phyloP scores from a whole-genome alignment of 2,888 invertebrate genomes.

The Adelognathus sp. region DNA sequence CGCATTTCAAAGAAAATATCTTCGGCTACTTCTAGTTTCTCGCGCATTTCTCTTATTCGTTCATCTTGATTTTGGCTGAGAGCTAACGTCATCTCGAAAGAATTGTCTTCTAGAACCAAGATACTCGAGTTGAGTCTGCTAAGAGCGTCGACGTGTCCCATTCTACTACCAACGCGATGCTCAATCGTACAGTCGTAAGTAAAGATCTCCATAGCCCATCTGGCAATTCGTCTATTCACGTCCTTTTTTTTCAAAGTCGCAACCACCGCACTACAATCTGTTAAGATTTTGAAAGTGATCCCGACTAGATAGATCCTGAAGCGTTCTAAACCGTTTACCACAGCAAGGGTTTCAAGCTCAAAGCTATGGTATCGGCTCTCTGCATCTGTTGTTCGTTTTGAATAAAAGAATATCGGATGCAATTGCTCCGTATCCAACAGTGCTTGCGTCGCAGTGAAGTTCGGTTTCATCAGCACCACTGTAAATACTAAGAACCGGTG shows the following conservation, averaged over 20 bases:
- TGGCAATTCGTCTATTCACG: slow-evolving; percentile 68
- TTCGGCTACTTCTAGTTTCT: slow-evolving; percentile 25
- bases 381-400: slow-evolving; percentile 64
- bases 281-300: slow-evolving; percentile 68
- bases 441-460: slow-evolving; percentile 73
- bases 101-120: slow-evolving; percentile 43
- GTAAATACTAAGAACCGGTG: slow-evolving; percentile 69
- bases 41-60: slow-evolving; percentile 16
- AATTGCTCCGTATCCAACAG: slow-evolving; percentile 69
- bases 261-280: slow-evolving; percentile 68
- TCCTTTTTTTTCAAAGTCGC: slow-evolving; percentile 66
- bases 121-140: slow-evolving; percentile 37
- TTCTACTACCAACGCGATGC: slow-evolving; percentile 61
- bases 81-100: slow-evolving; percentile 44
- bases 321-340: slow-evolving; percentile 59
- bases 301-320: slow-evolving; percentile 64
- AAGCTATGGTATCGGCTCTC: slow-evolving; percentile 72
- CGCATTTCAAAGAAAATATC: slow-evolving; percentile 49
- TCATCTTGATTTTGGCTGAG: slow-evolving; percentile 43
- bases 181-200: slow-evolving; percentile 63
- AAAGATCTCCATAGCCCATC: slow-evolving; percentile 67
- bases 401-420: slow-evolving; percentile 72
- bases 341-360: slow-evolving; percentile 69
- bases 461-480: slow-evolving; percentile 69
- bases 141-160: slow-evolving; percentile 68